A percentile compares a stretch with the other conserved stretches of the same genome.
phyloP scores from a whole-genome alignment of 2,888 invertebrate species.

The Adelphocoris suturalis region DNA sequence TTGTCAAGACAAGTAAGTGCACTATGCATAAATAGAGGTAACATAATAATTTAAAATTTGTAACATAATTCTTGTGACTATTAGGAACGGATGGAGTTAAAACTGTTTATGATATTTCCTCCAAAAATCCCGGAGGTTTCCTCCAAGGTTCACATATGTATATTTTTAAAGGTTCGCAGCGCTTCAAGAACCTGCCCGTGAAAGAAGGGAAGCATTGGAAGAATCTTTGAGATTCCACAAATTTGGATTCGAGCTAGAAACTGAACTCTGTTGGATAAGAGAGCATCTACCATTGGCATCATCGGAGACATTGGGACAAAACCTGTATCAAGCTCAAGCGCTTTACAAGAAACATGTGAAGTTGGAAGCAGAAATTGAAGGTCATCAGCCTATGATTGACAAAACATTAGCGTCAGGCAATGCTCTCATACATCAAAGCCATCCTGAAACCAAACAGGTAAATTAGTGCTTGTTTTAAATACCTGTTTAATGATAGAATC shows the following conservation, averaged over 20 bases:
- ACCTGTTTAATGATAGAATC: not conserved
- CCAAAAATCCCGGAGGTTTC: too few relatives aligned
- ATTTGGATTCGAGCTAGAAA: constrained; percentile 94
- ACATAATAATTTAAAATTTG: not conserved
- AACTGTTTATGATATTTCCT: too few relatives aligned
- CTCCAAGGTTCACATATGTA: too few relatives aligned
- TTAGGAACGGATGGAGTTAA: too few relatives aligned
- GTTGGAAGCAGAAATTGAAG: constrained; percentile 92
- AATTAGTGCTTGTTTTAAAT: not conserved
- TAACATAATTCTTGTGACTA: too few relatives aligned
- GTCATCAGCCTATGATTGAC: constrained; percentile 91
- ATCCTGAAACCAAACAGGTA: constrained; percentile 90
- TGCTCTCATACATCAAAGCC: constrained; percentile 85
- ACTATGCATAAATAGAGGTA: not conserved
- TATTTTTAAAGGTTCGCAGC: constrained; percentile 81
- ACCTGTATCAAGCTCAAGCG: constrained; percentile 94
- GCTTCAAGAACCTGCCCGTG: constrained; percentile 86
- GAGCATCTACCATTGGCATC: constrained; percentile 91
- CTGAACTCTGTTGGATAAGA: constrained; percentile 96
- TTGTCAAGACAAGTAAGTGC: constrained; percentile 83
- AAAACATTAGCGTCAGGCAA: constrained; percentile 90
- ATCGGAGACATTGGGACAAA: constrained; percentile 88
- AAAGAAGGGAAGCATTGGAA: constrained; percentile 88
- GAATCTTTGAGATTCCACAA: constrained; percentile 93
- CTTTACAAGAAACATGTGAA: constrained; percentile 96